Evolutionary conservation across 2,797 vertebrate species (phyloP), one percentile per base, ranked within the genome.

Genomic region (Lates japonicus): DNA sequence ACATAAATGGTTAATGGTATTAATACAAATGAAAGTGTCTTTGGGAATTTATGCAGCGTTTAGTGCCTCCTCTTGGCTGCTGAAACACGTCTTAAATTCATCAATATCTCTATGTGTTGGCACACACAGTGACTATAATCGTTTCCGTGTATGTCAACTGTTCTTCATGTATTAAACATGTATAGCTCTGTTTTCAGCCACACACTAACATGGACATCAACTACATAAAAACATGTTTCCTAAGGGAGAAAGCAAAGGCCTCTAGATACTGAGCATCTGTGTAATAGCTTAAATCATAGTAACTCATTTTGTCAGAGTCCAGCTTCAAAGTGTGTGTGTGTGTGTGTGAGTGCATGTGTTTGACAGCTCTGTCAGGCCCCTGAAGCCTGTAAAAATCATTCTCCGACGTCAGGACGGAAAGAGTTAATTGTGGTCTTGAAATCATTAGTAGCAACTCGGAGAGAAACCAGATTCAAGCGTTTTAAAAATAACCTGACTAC

Each of bases 401-500:
- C 75, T 67, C 67, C 44, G 49, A 37, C 25, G 14, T 85, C 73
- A 81, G 82, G 65, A 71, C 17, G 41, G 80, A 82, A 87, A 88
- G 78, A 90, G 83, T 87, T 93, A 90, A 92, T 92, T 93, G 85
- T 64, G 78, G 88, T 81, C 93, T 92, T 94, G 92, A 90, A 93
- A 80, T 90, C 88, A 90, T 93, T 94, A 92, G 90, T 71, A 80
- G 79, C 63, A 70, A 83, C 70, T 87, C 49, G 1, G 33, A 84
- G 77, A 82, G 46, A 35, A 80, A 79, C 66, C 80, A 85, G 82
- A 87, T 82, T 90, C 57, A 10, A 81, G 78, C 2, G 12, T 88
- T 88, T 42, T 93, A 90, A 93, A 94, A 90, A 90, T 92, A 92
- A 86, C 87, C 63, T 59, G 68, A 87, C 67, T 70, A 63, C 89